These are phyloP conservation scores for Echinarachnius parma DNA, from an alignment of 53 echinoderm and acorn worm genomes.

Conservation along the genomic window DNA sequence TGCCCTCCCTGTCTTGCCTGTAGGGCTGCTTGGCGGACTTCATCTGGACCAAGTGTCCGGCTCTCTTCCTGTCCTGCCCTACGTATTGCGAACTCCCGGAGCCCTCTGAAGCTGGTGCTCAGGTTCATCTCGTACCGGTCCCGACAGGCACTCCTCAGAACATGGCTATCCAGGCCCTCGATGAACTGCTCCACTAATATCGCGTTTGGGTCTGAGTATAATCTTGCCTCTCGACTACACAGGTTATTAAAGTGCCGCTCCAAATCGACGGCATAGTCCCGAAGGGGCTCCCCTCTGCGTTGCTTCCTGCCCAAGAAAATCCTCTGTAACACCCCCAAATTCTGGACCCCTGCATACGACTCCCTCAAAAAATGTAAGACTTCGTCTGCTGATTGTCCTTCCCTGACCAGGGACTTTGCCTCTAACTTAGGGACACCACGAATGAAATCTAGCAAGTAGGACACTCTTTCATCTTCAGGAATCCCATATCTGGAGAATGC, in stretches of 20 bases:
- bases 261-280: conserved; percentile 39
- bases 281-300: conserved; percentile 1
- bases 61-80: conserved; percentile 24
- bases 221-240: conserved; percentile 5
- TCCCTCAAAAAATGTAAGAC: conserved; percentile 12
- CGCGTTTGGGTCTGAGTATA: conserved; percentile 20
- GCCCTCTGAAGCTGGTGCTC: conserved; percentile 5
- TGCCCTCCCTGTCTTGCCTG: conserved; percentile 7
- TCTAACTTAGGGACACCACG: conserved; percentile 14
- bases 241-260: conserved; percentile 38
- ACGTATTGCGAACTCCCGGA: conserved; percentile 37
- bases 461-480: neutral
- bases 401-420: conserved; percentile 11
- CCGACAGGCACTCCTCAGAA: conserved; percentile 33
- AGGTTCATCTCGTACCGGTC: conserved; percentile 16
- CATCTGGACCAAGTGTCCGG: neutral
- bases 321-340: conserved; percentile 40
- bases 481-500: conserved; percentile 31
- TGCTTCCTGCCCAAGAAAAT: conserved; percentile 42
- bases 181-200: conserved; percentile 45
- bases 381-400: conserved; percentile 8
- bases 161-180: conserved; percentile 28
- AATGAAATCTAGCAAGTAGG: conserved; percentile 21
- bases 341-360: conserved; percentile 18
- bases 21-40: conserved; percentile 20